Evolutionary conservation across 37 sponge, comb jelly and placozoan genomes (phyloP).

Genomic region (Oscarella lobularis): DNA sequence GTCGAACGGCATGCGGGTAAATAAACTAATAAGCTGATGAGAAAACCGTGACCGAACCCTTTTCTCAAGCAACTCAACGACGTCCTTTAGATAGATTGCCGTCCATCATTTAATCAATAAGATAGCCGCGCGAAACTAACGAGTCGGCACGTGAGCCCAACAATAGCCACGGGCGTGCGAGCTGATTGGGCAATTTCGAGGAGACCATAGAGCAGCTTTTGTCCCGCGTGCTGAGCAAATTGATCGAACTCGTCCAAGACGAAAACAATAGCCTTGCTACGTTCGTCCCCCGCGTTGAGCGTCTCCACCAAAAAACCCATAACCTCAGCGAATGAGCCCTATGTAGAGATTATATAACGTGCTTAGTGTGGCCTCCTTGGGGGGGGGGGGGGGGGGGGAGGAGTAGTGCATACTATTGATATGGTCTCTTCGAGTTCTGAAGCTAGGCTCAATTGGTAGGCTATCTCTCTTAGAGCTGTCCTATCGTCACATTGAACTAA

Average conservation of each 20-base stretch:
- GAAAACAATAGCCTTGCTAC: slow-evolving; percentile 58
- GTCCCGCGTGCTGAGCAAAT: slow-evolving; percentile 82
- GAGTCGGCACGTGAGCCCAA: slow-evolving; percentile 59
- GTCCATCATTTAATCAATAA: too few species aligned
- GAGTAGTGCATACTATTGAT: too few species aligned
- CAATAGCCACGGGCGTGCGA: slow-evolving; percentile 58
- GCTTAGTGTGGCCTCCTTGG: too few species aligned
- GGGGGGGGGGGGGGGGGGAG: too few species aligned
- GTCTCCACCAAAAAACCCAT: slow-evolving; percentile 59
- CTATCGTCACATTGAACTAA: too few species aligned
- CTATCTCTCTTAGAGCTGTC: slow-evolving; percentile 63
- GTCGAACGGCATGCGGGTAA: slow-evolving; percentile 34
- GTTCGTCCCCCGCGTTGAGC: slow-evolving; percentile 37
- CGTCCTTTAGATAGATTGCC: slow-evolving; percentile 46
- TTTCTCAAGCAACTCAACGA: slow-evolving; percentile 83
- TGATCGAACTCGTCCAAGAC: slow-evolving; percentile 89
- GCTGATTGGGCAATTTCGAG: slow-evolving; percentile 66
- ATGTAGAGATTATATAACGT: too few species aligned
- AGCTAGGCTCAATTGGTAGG: slow-evolving; percentile 37
- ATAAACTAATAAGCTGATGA: slow-evolving; percentile 55
- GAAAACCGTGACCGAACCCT: slow-evolving; percentile 89
- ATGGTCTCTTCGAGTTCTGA: slow-evolving; percentile 29
- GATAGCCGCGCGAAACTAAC: neutral
- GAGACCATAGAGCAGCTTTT: slow-evolving; percentile 83
- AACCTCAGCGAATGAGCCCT: slow-evolving; percentile 52